Conservation (phyloP, 2,797 vertebrate genomes). For the Tapera naevia region DNA sequence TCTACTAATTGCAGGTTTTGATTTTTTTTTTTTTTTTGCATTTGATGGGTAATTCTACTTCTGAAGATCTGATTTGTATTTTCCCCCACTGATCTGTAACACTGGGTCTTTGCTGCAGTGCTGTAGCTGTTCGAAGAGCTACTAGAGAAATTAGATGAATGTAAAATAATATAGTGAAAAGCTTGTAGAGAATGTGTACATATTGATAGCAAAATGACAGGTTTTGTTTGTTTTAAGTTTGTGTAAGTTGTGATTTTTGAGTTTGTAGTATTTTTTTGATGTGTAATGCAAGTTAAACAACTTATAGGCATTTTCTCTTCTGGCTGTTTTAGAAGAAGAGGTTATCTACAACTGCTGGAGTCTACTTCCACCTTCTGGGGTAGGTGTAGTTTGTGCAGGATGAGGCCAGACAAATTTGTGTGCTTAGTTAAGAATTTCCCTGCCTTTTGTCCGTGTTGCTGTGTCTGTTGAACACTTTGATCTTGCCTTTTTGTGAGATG, state of each 20-base stretch:
- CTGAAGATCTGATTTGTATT: neutral
- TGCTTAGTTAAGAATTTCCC: neutral
- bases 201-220: neutral
- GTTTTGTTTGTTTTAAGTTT: neutral
- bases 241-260: neutral
- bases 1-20: neutral
- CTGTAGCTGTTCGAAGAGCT: neutral
- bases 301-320: neutral
- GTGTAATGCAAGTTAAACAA: neutral
- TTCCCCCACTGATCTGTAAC: neutral
- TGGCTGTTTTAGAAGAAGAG: neutral
- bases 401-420: neutral
- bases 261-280: neutral
- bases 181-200: neutral
- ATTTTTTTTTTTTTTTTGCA: neutral
- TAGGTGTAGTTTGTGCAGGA: neutral
- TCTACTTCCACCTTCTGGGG: neutral
- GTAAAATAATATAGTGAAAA: neutral
- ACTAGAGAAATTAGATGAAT: neutral
- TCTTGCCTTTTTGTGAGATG: neutral
- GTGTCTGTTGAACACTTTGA: neutral
- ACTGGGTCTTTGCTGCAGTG: neutral
- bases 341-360: neutral
- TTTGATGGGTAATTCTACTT: neutral
- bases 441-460: neutral